phyloP scores from a whole-genome alignment of 1,140 invertebrate genomes.

The Drosophila mauritiana region DNA sequence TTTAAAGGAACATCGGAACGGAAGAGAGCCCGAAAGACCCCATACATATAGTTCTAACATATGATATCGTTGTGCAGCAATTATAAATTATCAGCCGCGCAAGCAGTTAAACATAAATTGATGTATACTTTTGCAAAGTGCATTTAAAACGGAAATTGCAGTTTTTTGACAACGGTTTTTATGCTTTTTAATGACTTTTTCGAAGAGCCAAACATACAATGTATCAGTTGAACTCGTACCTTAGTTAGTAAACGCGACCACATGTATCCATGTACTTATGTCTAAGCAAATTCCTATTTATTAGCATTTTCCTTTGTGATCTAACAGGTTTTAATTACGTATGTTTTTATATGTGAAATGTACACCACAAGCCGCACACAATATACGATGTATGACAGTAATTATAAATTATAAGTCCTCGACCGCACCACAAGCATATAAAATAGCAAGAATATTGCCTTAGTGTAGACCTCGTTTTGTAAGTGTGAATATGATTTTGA shows the following conservation, averaged over 20 bases:
- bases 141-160: slow-evolving; percentile 69
- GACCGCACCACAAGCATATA: slow-evolving; percentile 25
- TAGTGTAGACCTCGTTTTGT: slow-evolving; percentile 69
- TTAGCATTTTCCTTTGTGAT: slow-evolving; percentile 40
- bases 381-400: slow-evolving; percentile 16
- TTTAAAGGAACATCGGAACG: slow-evolving; percentile 32
- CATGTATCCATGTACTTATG: slow-evolving; percentile 64
- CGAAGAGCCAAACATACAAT: slow-evolving; percentile 31
- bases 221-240: slow-evolving; percentile 46
- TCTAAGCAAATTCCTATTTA: slow-evolving; percentile 66
- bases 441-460: slow-evolving; percentile 47
- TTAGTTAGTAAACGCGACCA: slow-evolving; percentile 64
- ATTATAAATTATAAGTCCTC: slow-evolving; percentile 38
- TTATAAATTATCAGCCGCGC: slow-evolving; percentile 39
- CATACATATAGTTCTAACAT: slow-evolving; percentile 47
- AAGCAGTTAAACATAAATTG: slow-evolving; percentile 45
- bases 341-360: slow-evolving; percentile 35
- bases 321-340: slow-evolving; percentile 38
- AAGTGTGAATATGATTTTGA: slow-evolving; percentile 67
- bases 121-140: slow-evolving; percentile 72
- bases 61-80: slow-evolving; percentile 56
- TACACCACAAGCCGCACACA: slow-evolving; percentile 29
- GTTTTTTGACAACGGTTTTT: slow-evolving; percentile 37
- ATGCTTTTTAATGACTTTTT: slow-evolving; percentile 26
- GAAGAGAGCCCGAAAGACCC: slow-evolving; percentile 26